These are phyloP conservation scores for Drosophila lacteicornis DNA, from an alignment of 1,140 invertebrate genomes.

Conservation along the genomic window DNA sequence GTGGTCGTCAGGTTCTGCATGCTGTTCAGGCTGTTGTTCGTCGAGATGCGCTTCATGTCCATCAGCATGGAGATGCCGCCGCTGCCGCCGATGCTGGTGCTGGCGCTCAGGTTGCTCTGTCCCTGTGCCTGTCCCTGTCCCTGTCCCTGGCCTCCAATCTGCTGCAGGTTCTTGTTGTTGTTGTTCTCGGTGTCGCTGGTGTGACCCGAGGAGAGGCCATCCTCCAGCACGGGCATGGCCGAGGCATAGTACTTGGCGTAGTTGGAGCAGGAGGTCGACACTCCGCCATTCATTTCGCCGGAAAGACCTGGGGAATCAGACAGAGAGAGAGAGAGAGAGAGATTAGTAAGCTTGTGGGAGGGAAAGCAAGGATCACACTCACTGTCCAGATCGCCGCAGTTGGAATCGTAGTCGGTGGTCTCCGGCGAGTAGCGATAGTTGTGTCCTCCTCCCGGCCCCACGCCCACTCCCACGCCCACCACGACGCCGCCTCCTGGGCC, in stretches of 20 bases:
- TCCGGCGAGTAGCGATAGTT: conserved; percentile 96
- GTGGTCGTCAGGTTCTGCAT: conserved; percentile 79
- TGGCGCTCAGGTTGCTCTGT: conserved; percentile 52
- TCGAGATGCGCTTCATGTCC: conserved; percentile 83
- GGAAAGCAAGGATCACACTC: conserved; percentile 29
- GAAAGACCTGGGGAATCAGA: conserved; percentile 78
- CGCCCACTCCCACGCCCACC: conserved; percentile 47
- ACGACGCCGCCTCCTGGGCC: conserved; percentile 37
- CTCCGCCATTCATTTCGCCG: conserved; percentile 80
- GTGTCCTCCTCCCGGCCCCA: conserved; percentile 52
- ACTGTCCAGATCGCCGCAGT: conserved; percentile 93
- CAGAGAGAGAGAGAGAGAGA: too few relatives aligned
- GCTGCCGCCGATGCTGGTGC: conserved; percentile 73
- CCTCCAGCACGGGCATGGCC: conserved; percentile 96
- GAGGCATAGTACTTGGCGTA: conserved; percentile 83
- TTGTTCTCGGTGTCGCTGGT: conserved; percentile 95
- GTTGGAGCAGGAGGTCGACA: conserved; percentile 80
- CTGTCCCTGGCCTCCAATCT: conserved; percentile 31
- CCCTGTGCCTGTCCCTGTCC: conserved; percentile 34
- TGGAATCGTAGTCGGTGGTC: conserved; percentile 97
- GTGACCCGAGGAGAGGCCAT: conserved; percentile 96
- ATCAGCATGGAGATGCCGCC: conserved; percentile 83
- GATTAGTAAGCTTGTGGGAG: background rate
- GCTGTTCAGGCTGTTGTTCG: conserved; percentile 80
- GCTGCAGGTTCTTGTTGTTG: conserved; percentile 73